Evolutionary conservation across 2,888 invertebrate genomes (phyloP).

Genomic region (Hypomecis atomaria): DNA sequence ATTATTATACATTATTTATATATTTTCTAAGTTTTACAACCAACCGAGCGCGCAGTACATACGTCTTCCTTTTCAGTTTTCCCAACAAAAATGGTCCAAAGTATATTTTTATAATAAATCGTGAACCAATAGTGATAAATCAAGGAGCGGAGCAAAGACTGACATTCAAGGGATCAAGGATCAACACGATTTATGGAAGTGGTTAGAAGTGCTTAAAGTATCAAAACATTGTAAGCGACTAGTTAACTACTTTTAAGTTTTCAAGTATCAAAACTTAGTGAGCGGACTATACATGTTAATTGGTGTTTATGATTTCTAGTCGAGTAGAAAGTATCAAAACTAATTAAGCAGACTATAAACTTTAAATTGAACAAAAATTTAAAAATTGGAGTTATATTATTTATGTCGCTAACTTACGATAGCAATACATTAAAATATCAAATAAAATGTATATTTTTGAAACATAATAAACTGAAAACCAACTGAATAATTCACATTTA

Average conservation of each 20-base stretch:
- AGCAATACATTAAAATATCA: too few species aligned
- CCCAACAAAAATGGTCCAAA: conserved; percentile 56
- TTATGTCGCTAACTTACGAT: too few species aligned
- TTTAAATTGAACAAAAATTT: too few species aligned
- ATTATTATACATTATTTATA: too few species aligned
- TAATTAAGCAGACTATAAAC: neutral
- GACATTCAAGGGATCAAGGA: conserved; percentile 49
- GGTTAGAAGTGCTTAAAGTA: conserved; percentile 28
- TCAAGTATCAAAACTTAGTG: neutral
- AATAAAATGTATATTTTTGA: neutral
- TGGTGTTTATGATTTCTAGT: neutral
- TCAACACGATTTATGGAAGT: conserved; percentile 32
- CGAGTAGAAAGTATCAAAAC: neutral
- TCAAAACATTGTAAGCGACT: conserved; percentile 17
- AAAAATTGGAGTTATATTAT: too few species aligned
- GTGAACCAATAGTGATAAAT: conserved; percentile 49
- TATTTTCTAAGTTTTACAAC: neutral
- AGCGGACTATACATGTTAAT: neutral
- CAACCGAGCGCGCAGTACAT: conserved; percentile 22
- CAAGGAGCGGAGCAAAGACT: conserved; percentile 51
- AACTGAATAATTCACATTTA: neutral
- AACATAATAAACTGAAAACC: neutral
- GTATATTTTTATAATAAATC: conserved; percentile 54
- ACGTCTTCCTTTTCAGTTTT: conserved; percentile 23
- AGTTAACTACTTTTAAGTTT: neutral